Conservation (phyloP, 2,888 invertebrate species). For the Meteorus colon region DNA sequence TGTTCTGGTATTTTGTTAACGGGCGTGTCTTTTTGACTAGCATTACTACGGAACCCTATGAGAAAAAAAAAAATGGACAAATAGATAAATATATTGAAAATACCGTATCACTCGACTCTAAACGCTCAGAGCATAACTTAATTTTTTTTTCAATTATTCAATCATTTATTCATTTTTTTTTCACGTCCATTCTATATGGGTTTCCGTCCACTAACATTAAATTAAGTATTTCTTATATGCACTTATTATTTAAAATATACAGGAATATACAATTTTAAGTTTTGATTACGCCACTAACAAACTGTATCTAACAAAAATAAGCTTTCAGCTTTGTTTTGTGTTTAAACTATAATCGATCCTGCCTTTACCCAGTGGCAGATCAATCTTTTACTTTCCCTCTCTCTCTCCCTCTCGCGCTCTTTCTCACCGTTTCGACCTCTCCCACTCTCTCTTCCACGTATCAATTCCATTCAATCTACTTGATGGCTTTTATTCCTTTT, state of each 20-base stretch:
- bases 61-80: background rate
- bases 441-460: too few relatives aligned
- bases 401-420: too few relatives aligned
- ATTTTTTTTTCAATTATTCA: background rate
- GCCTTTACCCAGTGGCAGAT: too few relatives aligned
- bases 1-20: conserved; percentile 1
- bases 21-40: background rate
- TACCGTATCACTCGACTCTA: too few relatives aligned
- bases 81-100: background rate
- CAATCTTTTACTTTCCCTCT: too few relatives aligned
- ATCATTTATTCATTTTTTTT: background rate
- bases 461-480: conserved; percentile 33
- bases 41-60: conserved; percentile 3
- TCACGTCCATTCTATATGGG: background rate
- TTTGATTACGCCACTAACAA: background rate
- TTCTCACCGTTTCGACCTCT: too few relatives aligned
- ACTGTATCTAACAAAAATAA: conserved; percentile 36
- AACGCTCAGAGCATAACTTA: too few relatives aligned
- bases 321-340: too few relatives aligned
- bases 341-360: too few relatives aligned
- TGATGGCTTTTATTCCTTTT: conserved; percentile 38
- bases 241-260: background rate
- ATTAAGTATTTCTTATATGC: conserved; percentile 48
- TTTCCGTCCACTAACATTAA: conserved; percentile 58
- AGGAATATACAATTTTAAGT: conserved; percentile 7